A percentile compares a stretch with the other conserved stretches of the same genome.
These are phyloP conservation scores for Drosophila cognata DNA, from an alignment of 2,888 invertebrate species.

Conservation along the genomic window DNA sequence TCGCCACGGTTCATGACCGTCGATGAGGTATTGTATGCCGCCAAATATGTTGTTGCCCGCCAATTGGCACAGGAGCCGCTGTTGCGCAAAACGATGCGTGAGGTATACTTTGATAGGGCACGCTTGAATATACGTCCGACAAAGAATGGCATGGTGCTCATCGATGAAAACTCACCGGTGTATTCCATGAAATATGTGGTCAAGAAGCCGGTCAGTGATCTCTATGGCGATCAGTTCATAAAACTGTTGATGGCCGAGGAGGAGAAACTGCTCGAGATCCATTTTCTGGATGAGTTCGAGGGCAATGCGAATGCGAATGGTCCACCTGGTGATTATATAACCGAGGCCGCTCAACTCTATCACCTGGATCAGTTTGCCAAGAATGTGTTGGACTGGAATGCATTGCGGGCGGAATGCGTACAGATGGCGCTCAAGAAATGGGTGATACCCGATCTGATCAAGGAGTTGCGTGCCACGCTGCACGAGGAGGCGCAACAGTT, in stretches of 20 bases:
- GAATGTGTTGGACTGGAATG: conserved; percentile 98
- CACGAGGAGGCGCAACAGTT: conserved; percentile 94
- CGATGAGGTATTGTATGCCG: conserved; percentile 95
- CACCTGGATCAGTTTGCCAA: conserved; percentile 96
- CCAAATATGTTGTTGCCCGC: conserved; percentile 96
- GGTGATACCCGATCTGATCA: conserved; percentile 94
- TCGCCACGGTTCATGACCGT: conserved; percentile 88
- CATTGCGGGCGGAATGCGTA: conserved; percentile 93
- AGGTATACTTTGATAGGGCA: conserved; percentile 94
- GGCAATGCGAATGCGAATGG: conserved; percentile 86
- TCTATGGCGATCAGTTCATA: conserved; percentile 95
- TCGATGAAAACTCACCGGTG: conserved; percentile 97
- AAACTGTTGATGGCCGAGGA: conserved; percentile 92
- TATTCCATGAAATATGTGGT: conserved; percentile 95
- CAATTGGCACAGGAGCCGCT: conserved; percentile 97
- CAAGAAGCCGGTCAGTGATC: conserved; percentile 95
- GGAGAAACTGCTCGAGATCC: conserved; percentile 91
- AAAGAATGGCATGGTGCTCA: conserved; percentile 95
- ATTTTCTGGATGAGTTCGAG: conserved; percentile 90
- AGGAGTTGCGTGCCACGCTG: conserved; percentile 92
- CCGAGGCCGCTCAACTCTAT: conserved; percentile 92
- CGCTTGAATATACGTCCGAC: conserved; percentile 93
- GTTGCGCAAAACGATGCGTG: conserved; percentile 93
- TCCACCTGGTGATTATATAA: conserved; percentile 91
- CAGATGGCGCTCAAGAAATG: conserved; percentile 94